Evolutionary conservation across 2,888 invertebrate genomes (phyloP).

Genomic region (Machimus atricapillus): DNA sequence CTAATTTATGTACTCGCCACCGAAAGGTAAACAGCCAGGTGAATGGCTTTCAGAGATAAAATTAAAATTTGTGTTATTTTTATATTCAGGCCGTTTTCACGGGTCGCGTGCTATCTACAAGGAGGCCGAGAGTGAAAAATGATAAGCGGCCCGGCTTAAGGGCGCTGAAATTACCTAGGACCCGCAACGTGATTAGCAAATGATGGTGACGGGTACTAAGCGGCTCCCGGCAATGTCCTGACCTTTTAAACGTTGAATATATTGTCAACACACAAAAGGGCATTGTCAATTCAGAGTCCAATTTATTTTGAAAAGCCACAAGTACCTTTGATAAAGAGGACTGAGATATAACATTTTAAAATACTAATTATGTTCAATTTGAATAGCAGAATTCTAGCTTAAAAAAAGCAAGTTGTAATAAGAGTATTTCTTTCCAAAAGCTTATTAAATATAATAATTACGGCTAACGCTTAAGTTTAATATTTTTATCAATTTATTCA

Average conservation of each 20-base stretch:
- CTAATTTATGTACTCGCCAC: constrained; percentile 38
- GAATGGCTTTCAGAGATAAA: constrained; percentile 37
- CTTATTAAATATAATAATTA: too few relatives aligned
- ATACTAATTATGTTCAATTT: not conserved
- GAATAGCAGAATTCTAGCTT: not conserved
- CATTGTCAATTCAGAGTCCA: not conserved
- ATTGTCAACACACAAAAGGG: not conserved
- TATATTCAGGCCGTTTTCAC: constrained; percentile 9
- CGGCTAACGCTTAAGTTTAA: too few relatives aligned
- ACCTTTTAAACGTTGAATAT: not conserved
- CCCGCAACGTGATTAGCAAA: not conserved
- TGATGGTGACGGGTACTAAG: not conserved
- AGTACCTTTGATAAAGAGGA: not conserved
- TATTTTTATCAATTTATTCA: too few relatives aligned
- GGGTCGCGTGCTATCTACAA: not conserved
- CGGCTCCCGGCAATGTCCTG: not conserved
- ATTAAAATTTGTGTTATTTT: constrained; percentile 39
- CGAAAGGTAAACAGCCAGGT: constrained; percentile 38
- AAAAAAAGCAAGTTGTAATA: too few relatives aligned
- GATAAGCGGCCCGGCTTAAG: constrained; percentile 2
- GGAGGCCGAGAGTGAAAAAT: not conserved
- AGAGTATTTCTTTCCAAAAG: too few relatives aligned
- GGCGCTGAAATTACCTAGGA: not conserved
- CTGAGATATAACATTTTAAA: not conserved
- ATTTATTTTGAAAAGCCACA: not conserved